Conservation (phyloP, 2,888 invertebrate species). For the Galerucella nymphaeae region DNA sequence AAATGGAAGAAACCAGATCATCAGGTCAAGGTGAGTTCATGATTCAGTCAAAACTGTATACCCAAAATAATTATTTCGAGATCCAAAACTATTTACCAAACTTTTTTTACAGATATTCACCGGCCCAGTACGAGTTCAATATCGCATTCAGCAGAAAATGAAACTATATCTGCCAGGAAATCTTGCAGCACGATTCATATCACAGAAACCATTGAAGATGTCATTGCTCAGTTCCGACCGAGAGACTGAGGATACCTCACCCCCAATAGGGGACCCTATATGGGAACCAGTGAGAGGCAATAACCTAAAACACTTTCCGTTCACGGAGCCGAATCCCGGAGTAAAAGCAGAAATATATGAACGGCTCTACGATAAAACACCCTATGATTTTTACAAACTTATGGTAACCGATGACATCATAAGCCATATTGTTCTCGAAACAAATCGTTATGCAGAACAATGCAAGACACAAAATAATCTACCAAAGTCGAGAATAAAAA, state of each 20-base stretch:
- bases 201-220: constrained; percentile 6
- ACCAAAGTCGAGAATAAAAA: constrained; percentile 29
- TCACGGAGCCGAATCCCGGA: background rate
- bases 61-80: background rate
- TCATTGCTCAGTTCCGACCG: background rate
- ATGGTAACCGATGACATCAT: too few relatives aligned
- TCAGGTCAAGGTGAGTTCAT: background rate
- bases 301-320: background rate
- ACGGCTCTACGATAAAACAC: constrained; percentile 4
- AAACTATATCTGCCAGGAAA: background rate
- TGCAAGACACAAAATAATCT: constrained; percentile 26
- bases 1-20: background rate
- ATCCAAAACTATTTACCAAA: constrained; percentile 6
- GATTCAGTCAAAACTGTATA: background rate
- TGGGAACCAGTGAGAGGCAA: background rate
- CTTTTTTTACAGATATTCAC: background rate
- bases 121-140: background rate
- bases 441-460: constrained; percentile 4
- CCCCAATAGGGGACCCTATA: background rate
- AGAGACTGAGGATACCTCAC: background rate
- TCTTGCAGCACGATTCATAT: constrained; percentile 2
- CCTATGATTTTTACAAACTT: background rate
- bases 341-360: constrained; percentile 4
- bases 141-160: background rate
- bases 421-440: background rate